phyloP scores from a whole-genome alignment of 2,797 vertebrate genomes.

The Cynopterus sphinx region DNA sequence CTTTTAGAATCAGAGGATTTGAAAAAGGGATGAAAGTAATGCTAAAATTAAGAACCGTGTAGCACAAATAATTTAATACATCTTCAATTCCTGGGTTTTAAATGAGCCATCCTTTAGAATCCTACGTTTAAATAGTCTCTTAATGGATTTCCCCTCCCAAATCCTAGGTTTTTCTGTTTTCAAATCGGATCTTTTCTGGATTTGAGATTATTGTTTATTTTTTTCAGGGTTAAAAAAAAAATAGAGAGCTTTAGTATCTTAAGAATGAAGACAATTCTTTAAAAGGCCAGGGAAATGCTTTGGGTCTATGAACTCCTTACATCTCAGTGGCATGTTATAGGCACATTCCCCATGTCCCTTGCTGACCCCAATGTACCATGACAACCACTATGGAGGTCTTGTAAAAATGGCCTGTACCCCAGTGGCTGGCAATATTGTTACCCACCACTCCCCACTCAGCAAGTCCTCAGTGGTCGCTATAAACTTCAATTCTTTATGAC shows the following conservation, averaged over 20 bases:
- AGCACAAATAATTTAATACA: conserved; percentile 25
- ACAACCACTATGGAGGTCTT: neutral
- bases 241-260: neutral
- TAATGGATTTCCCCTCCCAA: neutral
- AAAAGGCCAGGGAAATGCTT: neutral
- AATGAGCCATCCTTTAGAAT: neutral
- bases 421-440: neutral
- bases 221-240: neutral
- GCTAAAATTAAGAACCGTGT: conserved; percentile 35
- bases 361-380: neutral
- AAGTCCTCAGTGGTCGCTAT: neutral
- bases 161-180: conserved; percentile 28
- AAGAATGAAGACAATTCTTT: neutral
- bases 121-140: neutral
- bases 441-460: neutral
- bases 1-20: conserved; percentile 35
- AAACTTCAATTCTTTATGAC: conserved; percentile 42
- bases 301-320: neutral
- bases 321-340: neutral
- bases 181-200: conserved; percentile 10
- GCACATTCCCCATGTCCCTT: neutral
- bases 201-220: conserved; percentile 32
- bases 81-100: conserved; percentile 35
- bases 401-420: neutral
- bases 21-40: conserved; percentile 15